A percentile compares a stretch with the other conserved stretches of the same genome.
Conservation (phyloP, 2,113 vertebrate genomes). For the Collichthys lucidus region DNA sequence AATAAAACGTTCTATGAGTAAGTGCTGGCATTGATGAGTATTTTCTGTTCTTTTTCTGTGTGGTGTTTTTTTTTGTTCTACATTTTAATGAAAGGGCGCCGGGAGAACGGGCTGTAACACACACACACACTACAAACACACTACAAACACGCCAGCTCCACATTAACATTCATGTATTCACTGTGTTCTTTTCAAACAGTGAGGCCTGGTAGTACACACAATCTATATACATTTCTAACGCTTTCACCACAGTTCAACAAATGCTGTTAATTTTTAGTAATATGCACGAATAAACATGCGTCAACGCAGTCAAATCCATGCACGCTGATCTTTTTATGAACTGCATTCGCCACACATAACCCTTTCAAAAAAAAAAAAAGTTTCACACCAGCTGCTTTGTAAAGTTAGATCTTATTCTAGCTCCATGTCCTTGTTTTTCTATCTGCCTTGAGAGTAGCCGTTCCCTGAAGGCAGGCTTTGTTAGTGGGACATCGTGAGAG, state of each 20-base stretch:
- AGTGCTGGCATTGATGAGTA: slow-evolving; percentile 1
- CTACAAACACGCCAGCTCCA: background rate
- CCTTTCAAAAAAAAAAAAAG: background rate
- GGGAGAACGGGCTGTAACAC: background rate
- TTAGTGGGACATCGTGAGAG: slow-evolving; percentile 72
- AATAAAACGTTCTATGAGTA: background rate
- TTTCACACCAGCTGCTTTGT: slow-evolving; percentile 17
- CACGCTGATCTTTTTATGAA: background rate
- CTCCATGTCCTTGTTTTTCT: slow-evolving; percentile 62
- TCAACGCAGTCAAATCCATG: background rate
- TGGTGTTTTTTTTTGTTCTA: slow-evolving; percentile 11
- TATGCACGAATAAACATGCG: background rate
- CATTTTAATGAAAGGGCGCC: slow-evolving; percentile 12
- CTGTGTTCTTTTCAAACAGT: slow-evolving; percentile 13
- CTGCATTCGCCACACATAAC: background rate
- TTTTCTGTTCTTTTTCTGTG: slow-evolving; percentile 20
- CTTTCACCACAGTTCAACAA: background rate
- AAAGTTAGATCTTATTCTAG: background rate
- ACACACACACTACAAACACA: slow-evolving; percentile 27
- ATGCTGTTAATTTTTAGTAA: background rate
- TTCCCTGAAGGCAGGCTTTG: slow-evolving; percentile 79
- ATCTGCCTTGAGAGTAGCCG: slow-evolving; percentile 34
- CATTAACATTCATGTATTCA: slow-evolving; percentile 50
- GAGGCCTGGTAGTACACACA: background rate
- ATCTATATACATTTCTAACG: slow-evolving; percentile 6